Percentiles rank a stretch among this genome's conserved stretches.
Conservation (phyloP, 2,113 vertebrate genomes). For the Corythornis cristatus region DNA sequence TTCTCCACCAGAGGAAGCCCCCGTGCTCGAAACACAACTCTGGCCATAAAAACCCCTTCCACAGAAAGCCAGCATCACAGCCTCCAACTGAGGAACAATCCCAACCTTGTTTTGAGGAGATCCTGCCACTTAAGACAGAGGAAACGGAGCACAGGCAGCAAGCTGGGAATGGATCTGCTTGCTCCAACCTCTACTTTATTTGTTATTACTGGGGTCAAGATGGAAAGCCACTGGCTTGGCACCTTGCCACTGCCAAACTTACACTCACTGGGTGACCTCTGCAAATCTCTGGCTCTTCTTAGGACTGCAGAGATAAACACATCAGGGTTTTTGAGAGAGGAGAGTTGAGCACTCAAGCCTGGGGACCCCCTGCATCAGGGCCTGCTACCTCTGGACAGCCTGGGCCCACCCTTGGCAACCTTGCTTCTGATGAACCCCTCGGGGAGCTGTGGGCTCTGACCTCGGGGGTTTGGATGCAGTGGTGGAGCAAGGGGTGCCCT, state of each 20-base stretch:
- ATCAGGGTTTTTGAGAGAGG: neutral
- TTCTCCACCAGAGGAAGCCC: neutral
- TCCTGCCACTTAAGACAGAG: neutral
- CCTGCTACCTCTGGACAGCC: neutral
- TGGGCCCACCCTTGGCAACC: neutral
- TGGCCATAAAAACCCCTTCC: neutral
- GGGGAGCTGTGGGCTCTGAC: neutral
- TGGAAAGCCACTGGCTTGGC: neutral
- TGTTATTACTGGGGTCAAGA: neutral
- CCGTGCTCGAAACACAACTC: rapidly evolving
- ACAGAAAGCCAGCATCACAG: neutral
- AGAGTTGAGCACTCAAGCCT: neutral
- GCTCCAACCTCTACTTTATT: neutral
- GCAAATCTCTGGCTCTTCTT: neutral
- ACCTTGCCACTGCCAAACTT: neutral
- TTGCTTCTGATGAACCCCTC: rapidly evolving
- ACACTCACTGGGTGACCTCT: rapidly evolving
- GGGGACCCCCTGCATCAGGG: neutral
- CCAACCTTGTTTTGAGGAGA: neutral
- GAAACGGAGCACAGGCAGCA: neutral
- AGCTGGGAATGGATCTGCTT: neutral
- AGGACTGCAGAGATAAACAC: neutral
- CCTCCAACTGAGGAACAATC: neutral
- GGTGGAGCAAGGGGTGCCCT: neutral
- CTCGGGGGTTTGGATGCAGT: rapidly evolving